Base-by-base conservation (phyloP, 2,113 vertebrate species). In the Chaetops frenatus region DNA sequence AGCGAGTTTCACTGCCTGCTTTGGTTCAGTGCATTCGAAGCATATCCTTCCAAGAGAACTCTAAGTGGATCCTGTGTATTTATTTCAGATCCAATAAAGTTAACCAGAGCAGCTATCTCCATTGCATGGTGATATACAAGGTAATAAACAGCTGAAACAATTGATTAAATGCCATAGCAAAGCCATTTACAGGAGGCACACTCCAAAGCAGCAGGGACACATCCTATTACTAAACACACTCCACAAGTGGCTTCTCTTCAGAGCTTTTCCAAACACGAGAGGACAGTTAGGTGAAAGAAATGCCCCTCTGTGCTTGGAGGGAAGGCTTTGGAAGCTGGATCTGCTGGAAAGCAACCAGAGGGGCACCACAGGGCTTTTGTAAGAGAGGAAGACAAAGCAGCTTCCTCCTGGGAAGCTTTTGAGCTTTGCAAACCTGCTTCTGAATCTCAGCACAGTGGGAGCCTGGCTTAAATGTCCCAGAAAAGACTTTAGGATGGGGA, bases 111-210 rank as follows among this genome's bases (percentile, higher is more conserved):
- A 94, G 80, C 94, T 84, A 82, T 97, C 95, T 95, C 94, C 81
- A 94, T 82, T 91, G 84, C 91, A 88, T 64, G 73, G 94, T 97
- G 94, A 98, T 97, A 97, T 79, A 97, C 8, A 92, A 96, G 92
- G 95, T 94, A 96, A 97, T 97, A 97, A 98, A 97, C 48, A 70
- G 66, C 62, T 95, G 96, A 97, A 96, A 88, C 94, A 86, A 95
- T 97, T 96, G 96, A 98, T 98, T 97, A 97, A 97, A 93, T 95
- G 83, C 95, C 94, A 97, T 73, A 86, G 74, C 70, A 83, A 82
- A 96, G 70, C 91, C 81, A 23, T 94, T 95, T 97, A 88, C 40
- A 62, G 80, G 87, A 62, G 0, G 0, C 62, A 77, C 53, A 62
- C 62, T 53, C 35, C 58, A 80, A 84, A 96, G 79, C 89, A 66